These are phyloP conservation scores for Anthopleura sola DNA, from an alignment of 64 coral and sea anemone genomes.

Conservation along the genomic window DNA sequence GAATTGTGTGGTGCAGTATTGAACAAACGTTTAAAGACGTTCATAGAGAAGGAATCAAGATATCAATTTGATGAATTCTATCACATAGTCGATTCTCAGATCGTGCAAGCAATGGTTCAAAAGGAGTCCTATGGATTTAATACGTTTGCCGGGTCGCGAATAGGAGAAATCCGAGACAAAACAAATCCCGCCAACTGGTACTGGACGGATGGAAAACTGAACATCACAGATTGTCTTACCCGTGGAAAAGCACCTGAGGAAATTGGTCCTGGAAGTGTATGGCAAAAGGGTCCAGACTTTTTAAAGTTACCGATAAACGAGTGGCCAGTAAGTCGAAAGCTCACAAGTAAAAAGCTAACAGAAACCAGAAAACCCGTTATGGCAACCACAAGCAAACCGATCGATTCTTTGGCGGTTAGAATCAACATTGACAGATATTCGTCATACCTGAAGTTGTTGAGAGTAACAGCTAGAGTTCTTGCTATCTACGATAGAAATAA, in stretches of 20 bases:
- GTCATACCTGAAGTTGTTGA: background rate
- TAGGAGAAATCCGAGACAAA: conserved; percentile 45
- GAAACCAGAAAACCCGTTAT: background rate
- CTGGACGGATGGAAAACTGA: conserved; percentile 27
- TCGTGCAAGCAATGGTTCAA: conserved; percentile 30
- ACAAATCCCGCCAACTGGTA: conserved; percentile 33
- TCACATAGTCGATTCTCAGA: conserved; percentile 40
- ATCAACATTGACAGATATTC: conserved; percentile 29
- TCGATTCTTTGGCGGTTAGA: conserved; percentile 4
- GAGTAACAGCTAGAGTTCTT: conserved; percentile 27
- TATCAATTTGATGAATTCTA: conserved; percentile 1
- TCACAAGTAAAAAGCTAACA: background rate
- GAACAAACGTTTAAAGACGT: background rate
- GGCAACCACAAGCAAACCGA: background rate
- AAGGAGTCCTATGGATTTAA: conserved; percentile 60
- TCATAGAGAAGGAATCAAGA: conserved; percentile 21
- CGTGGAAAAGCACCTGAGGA: conserved; percentile 31
- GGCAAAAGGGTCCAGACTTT: conserved; percentile 44
- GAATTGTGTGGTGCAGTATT: conserved; percentile 23
- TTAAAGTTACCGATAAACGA: conserved; percentile 16
- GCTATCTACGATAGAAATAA: too few relatives aligned
- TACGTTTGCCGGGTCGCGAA: conserved; percentile 31
- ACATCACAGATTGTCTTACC: conserved; percentile 43
- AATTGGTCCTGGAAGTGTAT: background rate
- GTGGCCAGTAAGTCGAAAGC: conserved; percentile 20